A percentile compares a stretch with the other conserved stretches of the same genome.
These are phyloP conservation scores for Nomia melanderi DNA, from an alignment of 1,140 invertebrate genomes.

Conservation along the genomic window DNA sequence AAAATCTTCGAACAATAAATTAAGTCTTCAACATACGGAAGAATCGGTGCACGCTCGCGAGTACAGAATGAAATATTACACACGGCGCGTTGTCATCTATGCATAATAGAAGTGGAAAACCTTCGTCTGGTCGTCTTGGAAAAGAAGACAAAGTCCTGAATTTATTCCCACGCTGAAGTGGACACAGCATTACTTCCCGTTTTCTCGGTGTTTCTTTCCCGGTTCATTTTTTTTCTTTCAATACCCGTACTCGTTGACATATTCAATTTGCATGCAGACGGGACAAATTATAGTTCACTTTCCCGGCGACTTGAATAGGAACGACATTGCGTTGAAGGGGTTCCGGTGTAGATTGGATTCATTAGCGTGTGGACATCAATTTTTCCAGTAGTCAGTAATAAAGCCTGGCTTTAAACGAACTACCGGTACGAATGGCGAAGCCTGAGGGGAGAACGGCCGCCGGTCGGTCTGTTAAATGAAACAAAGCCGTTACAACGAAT, in stretches of 20 bases:
- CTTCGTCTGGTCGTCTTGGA: too few species aligned
- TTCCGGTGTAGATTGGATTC: constrained; percentile 63
- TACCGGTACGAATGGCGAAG: constrained; percentile 59
- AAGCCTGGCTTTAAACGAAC: constrained; percentile 71
- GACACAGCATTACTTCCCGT: not conserved
- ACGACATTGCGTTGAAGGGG: constrained; percentile 50
- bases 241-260: constrained; percentile 44
- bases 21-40: too few species aligned
- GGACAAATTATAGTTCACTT: constrained; percentile 51
- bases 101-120: constrained; percentile 13
- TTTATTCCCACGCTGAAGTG: not conserved
- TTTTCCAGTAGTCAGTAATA: constrained; percentile 77
- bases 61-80: constrained; percentile 14
- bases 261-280: constrained; percentile 58
- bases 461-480: constrained; percentile 74
- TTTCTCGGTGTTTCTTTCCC: too few species aligned
- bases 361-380: constrained; percentile 72
- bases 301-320: constrained; percentile 52
- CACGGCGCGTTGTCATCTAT: too few species aligned
- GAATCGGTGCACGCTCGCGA: constrained; percentile 32
- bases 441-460: constrained; percentile 62
- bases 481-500: constrained; percentile 77
- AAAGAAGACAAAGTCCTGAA: not conserved
- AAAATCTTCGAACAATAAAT: too few species aligned
- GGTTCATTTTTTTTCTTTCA: constrained; percentile 5